Base-by-base conservation (phyloP, 2,113 vertebrate genomes). In the Myxocyprinus asiaticus region DNA sequence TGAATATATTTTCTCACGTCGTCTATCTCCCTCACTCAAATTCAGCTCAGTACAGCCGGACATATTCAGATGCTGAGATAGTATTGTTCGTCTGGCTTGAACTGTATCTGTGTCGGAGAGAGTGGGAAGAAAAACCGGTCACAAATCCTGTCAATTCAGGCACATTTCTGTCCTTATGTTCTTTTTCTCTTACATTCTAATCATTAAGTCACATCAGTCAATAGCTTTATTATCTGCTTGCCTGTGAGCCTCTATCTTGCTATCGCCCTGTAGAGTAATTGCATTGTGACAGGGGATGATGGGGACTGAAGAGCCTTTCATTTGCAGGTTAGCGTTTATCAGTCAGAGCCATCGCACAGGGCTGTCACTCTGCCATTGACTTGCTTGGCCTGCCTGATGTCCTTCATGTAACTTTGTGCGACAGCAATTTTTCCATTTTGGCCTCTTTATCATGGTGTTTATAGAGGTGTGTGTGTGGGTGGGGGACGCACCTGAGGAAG, bases 171-270 rank as follows among this genome's bases (percentile, higher is more conserved):
- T 94, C 93, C 67, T 95, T 94, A 93, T 94, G 94, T 95, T 95
- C 94, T 94, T 95, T 95, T 95, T 95, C 22, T 95, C 94, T 94
- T 92, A 94, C 94, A 95, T 96, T 96, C 95, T 95, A 96, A 96
- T 96, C 95, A 96, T 95, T 95, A 93, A 96, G 94, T 96, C 94
- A 95, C 94, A 96, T 96, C 95, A 96, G 94, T 95, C 95, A 96
- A 96, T 96, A 96, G 95, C 95, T 96, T 96, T 96, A 96, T 96
- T 95, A 95, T 96, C 95, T 94, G 94, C 94, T 96, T 95, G 95
- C 94, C 94, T 94, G 85, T 93, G 94, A 95, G 94, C 94, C 95
- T 95, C 95, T 96, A 96, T 96, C 95, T 96, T 96, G 95, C 95
- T 95, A 96, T 96, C 95, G 95, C 94, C 95, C 95, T 96, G 95